Percentiles rank a stretch among this genome's conserved stretches.
Conservation (phyloP, 2,797 vertebrate genomes). For the Astyanax mexicanus region DNA sequence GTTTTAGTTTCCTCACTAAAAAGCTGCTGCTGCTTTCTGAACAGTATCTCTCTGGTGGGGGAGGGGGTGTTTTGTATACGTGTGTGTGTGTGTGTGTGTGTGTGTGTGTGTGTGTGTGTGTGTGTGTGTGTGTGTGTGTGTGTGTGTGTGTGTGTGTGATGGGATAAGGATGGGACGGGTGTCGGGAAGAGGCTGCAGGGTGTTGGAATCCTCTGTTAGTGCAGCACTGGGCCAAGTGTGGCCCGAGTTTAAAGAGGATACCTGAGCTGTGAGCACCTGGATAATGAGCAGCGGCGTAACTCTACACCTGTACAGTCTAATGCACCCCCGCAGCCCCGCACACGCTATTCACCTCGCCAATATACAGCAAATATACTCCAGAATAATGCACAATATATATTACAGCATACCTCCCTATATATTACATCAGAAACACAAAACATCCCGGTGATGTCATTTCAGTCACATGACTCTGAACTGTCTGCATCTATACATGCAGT, state of each 20-base stretch:
- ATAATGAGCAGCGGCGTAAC: constrained; percentile 84
- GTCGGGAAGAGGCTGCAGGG: constrained; percentile 71
- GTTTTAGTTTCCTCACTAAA: too few species aligned
- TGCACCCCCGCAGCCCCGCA: constrained; percentile 55
- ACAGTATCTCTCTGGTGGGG: constrained; percentile 33
- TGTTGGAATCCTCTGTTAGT: constrained; percentile 68
- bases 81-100: too few species aligned
- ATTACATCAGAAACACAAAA: too few species aligned
- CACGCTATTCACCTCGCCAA: background rate
- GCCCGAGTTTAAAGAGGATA: constrained; percentile 80
- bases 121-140: too few species aligned
- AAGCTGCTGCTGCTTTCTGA: too few species aligned
- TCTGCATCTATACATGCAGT: too few species aligned
- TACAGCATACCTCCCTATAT: too few species aligned
- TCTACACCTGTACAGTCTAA: constrained; percentile 75
- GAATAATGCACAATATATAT: background rate
- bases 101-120: too few species aligned
- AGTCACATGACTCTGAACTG: too few species aligned
- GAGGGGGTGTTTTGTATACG: too few species aligned
- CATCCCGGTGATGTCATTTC: too few species aligned
- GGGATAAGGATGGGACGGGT: constrained; percentile 57
- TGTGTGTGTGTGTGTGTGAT: constrained; percentile 55
- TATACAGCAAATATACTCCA: background rate
- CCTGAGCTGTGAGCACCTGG: constrained; percentile 80
- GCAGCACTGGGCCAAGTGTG: constrained; percentile 75